phyloP scores from a whole-genome alignment of 2,888 invertebrate genomes.

The Abrostola triplasia region DNA sequence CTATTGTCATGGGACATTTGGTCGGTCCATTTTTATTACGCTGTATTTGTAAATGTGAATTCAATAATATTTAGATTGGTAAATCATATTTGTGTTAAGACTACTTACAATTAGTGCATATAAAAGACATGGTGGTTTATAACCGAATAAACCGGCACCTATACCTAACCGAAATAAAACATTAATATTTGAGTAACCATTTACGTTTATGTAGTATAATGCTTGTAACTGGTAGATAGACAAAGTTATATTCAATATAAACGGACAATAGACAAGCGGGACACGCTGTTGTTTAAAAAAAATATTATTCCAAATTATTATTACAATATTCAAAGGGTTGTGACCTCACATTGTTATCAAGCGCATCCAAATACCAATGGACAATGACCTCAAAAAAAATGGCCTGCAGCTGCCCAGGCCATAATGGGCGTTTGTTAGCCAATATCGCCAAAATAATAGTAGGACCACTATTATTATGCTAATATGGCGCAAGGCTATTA shows the following conservation, averaged over 20 bases:
- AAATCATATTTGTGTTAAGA: no score
- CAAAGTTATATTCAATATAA: constrained; percentile 21
- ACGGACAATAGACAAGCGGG: constrained; percentile 17
- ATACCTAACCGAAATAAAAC: constrained; percentile 4
- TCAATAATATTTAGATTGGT: no score
- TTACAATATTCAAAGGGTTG: constrained; percentile 62
- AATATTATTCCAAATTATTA: constrained; percentile 35
- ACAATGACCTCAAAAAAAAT: constrained; percentile 77
- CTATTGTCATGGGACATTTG: constrained; percentile 13
- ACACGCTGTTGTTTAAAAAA: constrained; percentile 31
- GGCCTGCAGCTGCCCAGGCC: constrained; percentile 80
- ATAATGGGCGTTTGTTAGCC: constrained; percentile 79
- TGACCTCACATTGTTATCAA: constrained; percentile 69
- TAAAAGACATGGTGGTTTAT: constrained; percentile 9
- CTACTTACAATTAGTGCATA: background rate
- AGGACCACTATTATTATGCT: constrained; percentile 83
- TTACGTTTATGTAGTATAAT: no score
- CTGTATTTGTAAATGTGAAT: no score
- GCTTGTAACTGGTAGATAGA: background rate
- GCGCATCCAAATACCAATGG: constrained; percentile 78
- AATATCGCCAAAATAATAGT: constrained; percentile 83
- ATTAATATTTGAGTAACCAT: background rate
- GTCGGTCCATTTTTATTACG: background rate
- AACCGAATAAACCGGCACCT: background rate
- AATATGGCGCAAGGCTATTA: constrained; percentile 80